Percentiles rank a stretch among this genome's conserved stretches.
These are phyloP conservation scores for Tenthredo notha DNA, from an alignment of 2,888 invertebrate genomes.

Conservation along the genomic window DNA sequence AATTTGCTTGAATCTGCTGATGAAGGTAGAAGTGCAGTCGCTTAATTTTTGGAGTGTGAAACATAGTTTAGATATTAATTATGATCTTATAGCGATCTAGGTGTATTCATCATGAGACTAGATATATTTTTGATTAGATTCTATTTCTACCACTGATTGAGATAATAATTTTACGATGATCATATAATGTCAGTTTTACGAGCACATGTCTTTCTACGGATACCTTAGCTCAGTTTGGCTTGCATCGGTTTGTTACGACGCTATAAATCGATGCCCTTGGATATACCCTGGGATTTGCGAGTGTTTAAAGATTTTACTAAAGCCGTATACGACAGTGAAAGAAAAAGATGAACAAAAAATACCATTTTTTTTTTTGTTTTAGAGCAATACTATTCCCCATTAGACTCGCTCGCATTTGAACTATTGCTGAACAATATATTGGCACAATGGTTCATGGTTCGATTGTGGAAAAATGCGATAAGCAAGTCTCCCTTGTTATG, in stretches of 20 bases:
- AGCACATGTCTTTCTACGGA: slow-evolving; percentile 40
- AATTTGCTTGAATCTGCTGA: neutral
- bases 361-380: neutral
- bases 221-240: slow-evolving; percentile 12
- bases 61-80: neutral
- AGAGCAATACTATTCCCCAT: neutral
- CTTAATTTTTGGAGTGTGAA: neutral
- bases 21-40: neutral
- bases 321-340: neutral
- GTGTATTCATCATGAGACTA: neutral
- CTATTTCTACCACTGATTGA: slow-evolving; percentile 44
- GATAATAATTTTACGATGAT: slow-evolving; percentile 45
- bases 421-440: neutral
- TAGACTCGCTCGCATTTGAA: neutral
- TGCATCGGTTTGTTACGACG: slow-evolving; percentile 9
- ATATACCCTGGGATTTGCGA: neutral
- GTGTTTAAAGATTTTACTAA: slow-evolving; percentile 1
- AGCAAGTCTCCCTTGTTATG: neutral
- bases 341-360: neutral
- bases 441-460: neutral
- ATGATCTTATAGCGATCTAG: neutral
- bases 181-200: slow-evolving; percentile 45
- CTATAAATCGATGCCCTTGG: slow-evolving; percentile 32
- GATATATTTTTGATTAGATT: slow-evolving; percentile 23
- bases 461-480: neutral